phyloP scores from a whole-genome alignment of 2,888 invertebrate genomes.

The Apamea epomidion region DNA sequence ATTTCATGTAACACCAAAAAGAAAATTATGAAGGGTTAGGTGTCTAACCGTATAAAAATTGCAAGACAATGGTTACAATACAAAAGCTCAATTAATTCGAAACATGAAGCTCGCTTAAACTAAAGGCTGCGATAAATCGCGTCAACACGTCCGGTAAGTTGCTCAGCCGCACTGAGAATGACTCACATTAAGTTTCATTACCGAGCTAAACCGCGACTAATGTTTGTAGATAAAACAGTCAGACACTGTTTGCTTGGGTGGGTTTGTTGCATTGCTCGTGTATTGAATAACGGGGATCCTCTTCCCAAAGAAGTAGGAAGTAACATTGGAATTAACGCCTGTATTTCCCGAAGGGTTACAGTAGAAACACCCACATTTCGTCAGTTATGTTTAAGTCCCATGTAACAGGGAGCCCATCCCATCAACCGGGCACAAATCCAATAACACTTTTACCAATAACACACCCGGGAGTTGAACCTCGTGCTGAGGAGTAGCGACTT shows the following conservation, averaged over 20 bases:
- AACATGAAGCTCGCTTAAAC: conserved; percentile 19
- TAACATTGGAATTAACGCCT: no score
- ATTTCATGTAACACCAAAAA: no score
- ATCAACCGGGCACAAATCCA: no score
- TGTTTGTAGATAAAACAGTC: conserved; percentile 38
- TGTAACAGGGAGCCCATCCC: no score
- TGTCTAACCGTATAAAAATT: background rate
- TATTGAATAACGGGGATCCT: background rate
- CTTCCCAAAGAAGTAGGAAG: background rate
- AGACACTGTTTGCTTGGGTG: background rate
- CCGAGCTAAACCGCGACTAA: conserved; percentile 38
- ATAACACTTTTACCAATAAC: no score
- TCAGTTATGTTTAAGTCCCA: no score
- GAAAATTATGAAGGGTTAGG: background rate
- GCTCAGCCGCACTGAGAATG: conserved; percentile 33
- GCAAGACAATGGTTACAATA: background rate
- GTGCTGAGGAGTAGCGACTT: no score
- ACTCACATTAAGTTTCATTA: conserved; percentile 52
- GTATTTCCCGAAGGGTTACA: no score
- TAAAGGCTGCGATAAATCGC: conserved; percentile 32
- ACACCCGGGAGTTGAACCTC: no score
- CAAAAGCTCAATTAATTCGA: conserved; percentile 11
- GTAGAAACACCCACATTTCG: no score
- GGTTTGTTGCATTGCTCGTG: background rate
- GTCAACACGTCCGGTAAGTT: conserved; percentile 6